These are phyloP conservation scores for Perodicticus potto DNA, from an alignment of 2,797 vertebrate genomes.

Conservation along the genomic window DNA sequence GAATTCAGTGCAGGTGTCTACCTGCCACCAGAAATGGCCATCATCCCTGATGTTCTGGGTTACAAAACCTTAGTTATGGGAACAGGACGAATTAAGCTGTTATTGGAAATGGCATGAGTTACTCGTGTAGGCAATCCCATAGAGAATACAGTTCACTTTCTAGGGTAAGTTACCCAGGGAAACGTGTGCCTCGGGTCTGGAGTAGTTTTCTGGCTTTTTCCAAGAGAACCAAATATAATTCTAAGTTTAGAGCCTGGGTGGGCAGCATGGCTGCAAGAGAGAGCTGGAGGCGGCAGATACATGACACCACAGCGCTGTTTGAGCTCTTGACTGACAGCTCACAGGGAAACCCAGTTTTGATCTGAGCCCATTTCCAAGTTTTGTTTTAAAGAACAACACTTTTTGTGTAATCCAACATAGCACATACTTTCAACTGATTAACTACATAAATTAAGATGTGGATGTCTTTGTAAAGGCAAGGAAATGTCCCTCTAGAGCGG, in stretches of 20 bases:
- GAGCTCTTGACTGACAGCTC: neutral
- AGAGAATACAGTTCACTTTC: slow-evolving; percentile 46
- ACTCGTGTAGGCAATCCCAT: neutral
- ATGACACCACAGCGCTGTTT: neutral
- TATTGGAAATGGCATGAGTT: slow-evolving; percentile 73
- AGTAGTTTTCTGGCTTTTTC: slow-evolving; percentile 31
- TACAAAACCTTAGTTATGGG: slow-evolving; percentile 54
- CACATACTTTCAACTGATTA: neutral
- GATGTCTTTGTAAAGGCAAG: neutral
- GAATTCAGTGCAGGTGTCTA: slow-evolving; percentile 72
- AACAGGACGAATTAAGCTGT: slow-evolving; percentile 73
- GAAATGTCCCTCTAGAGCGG: neutral
- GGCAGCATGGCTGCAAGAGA: neutral
- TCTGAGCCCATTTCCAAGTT: neutral
- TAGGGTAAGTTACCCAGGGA: neutral
- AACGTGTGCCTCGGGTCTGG: neutral
- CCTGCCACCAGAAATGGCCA: slow-evolving; percentile 78
- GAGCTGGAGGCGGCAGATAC: accelerated
- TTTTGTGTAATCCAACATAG: neutral
- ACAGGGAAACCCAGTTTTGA: neutral
- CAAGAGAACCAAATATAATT: slow-evolving; percentile 37
- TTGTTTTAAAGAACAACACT: neutral
- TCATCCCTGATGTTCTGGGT: slow-evolving; percentile 50
- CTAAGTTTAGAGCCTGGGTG: neutral
- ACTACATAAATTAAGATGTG: neutral